Base-by-base conservation (phyloP, 2,888 invertebrate species). In the Labia minor region DNA sequence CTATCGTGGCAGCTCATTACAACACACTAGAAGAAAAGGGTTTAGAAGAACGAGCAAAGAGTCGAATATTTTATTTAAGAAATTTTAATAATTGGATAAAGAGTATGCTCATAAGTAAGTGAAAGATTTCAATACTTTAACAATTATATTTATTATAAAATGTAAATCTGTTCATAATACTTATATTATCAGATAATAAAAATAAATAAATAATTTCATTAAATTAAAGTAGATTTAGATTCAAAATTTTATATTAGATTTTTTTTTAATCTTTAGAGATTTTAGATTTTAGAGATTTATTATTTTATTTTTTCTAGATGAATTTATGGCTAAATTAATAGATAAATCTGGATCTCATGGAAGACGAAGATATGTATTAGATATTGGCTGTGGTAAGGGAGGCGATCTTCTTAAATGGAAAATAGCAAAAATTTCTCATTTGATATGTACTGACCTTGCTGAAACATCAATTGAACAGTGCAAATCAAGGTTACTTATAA, bases 81-180 rank as follows among this genome's bases (percentile, higher is more conserved):
- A 99, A 97, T 79, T 96, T 98, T 76, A 99, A 99, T 78, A 99
- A 99, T 78, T 99, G 98, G 98, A 87, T 96, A 14, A 99, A 99
- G 80, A 92, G 93, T 77, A 91, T 94, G 81, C 81, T 96, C 0
- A 97, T 99, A 73, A 87, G 91, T 83, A 86, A 90, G 79, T 69
- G 19, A 18, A 64, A 67, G 37, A 1, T 8, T 26, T 3, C 26
- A 26, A 26, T 26, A 26, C 26, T 26, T 26, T 26, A 26, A 26
- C 26, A 26, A 26, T 8, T 26, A 26, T 26, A 26, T 26, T 26
- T n/a, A n/a, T n/a, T n/a, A n/a, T n/a, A n/a, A n/a, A n/a, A n/a
- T n/a, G n/a, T n/a, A n/a, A n/a, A n/a, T n/a, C n/a, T n/a, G n/a
- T n/a, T n/a, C n/a, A n/a, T n/a, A n/a, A 37, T 64, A 65, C 61